Conservation (phyloP, 2,113 vertebrate genomes). For the Rhineura floridana region DNA sequence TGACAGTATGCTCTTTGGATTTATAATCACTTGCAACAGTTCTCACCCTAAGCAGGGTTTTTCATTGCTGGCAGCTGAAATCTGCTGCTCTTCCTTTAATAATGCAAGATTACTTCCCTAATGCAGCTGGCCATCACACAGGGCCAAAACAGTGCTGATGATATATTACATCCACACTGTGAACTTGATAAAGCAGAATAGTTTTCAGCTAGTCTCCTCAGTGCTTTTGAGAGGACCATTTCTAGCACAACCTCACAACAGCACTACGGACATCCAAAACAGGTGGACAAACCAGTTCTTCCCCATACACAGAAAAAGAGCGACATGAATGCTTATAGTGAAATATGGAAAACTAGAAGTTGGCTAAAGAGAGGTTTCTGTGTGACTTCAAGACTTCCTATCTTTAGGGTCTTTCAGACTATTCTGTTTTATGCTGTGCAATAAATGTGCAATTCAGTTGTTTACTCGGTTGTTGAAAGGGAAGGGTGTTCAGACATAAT, state of each 20-base stretch:
- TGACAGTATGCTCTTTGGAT: conserved; percentile 13
- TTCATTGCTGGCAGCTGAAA: conserved; percentile 1
- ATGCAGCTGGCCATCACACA: not conserved
- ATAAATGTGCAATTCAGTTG: not conserved
- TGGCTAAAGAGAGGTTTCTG: not conserved
- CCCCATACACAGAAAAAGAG: not conserved
- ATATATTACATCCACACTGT: not conserved
- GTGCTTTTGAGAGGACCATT: not conserved
- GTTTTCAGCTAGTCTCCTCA: not conserved
- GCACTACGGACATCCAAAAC: not conserved
- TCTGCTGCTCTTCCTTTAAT: conserved; percentile 7
- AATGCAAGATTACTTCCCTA: conserved; percentile 6
- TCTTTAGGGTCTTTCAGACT: not conserved
- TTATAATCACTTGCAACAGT: conserved; percentile 26
- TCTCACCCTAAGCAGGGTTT: conserved; percentile 17
- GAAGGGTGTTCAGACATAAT: not conserved
- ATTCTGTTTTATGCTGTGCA: not conserved
- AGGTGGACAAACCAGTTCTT: not conserved
- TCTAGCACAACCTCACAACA: not conserved
- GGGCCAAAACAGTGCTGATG: not conserved
- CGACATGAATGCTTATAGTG: not conserved
- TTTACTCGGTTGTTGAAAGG: not conserved
- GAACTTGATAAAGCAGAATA: not conserved
- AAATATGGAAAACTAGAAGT: not conserved
- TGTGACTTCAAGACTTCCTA: not conserved